Evolutionary conservation across 2,797 vertebrate species (phyloP).

Genomic region (Oreochromis mossambicus): DNA sequence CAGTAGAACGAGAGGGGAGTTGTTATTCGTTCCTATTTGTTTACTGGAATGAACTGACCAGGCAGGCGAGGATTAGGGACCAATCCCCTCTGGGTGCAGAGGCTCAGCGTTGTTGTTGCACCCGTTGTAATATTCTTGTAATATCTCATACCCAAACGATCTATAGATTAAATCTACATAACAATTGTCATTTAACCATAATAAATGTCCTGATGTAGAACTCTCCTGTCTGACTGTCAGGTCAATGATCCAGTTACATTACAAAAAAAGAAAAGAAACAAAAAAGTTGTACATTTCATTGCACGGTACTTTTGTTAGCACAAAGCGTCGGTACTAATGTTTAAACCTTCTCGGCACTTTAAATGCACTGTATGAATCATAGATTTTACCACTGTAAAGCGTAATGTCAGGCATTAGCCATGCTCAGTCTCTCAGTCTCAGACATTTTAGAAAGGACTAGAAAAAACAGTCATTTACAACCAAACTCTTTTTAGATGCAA

Average conservation of each 20-base stretch:
- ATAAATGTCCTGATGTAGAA: background rate
- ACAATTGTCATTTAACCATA: background rate
- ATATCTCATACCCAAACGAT: background rate
- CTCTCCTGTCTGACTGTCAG: background rate
- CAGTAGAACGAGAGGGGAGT: constrained; percentile 26
- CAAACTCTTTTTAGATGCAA: background rate
- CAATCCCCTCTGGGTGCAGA: constrained; percentile 11
- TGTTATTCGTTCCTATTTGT: constrained; percentile 43
- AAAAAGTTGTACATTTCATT: background rate
- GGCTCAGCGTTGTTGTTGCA: constrained; percentile 28
- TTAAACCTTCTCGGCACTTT: background rate
- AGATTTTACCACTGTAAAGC: background rate
- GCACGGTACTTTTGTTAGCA: background rate
- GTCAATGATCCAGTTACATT: background rate
- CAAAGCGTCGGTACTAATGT: background rate
- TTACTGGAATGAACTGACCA: constrained; percentile 32
- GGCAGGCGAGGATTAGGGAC: constrained; percentile 39
- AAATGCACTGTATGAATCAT: background rate
- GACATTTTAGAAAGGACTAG: background rate
- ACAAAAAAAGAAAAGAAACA: background rate
- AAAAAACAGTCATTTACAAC: background rate
- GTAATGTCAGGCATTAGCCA: background rate
- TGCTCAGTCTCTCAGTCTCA: background rate
- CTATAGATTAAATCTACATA: background rate
- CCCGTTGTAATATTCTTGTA: background rate